phyloP scores from a whole-genome alignment of 2,797 vertebrate species.

The Tauraco hartlaubi region DNA sequence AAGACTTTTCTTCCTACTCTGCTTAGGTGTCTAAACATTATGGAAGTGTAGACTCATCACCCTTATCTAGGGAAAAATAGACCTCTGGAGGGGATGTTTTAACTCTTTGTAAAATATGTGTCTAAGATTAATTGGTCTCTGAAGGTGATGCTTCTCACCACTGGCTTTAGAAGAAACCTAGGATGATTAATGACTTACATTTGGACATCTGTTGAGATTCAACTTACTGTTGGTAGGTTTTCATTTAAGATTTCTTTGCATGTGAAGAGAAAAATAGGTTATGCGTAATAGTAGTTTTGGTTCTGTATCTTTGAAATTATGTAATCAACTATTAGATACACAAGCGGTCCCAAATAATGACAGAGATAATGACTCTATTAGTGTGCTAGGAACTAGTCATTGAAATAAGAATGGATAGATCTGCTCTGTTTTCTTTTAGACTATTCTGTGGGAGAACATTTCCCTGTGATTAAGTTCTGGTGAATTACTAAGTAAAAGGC shows the following conservation, averaged over 20 bases:
- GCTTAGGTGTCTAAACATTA: neutral
- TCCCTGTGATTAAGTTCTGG: neutral
- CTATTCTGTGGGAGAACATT: neutral
- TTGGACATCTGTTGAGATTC: neutral
- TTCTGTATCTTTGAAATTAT: neutral
- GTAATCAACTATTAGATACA: neutral
- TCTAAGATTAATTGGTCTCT: neutral
- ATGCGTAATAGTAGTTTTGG: neutral
- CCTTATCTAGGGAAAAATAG: neutral
- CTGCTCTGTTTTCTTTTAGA: neutral
- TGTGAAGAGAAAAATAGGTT: neutral
- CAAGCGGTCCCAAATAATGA: neutral
- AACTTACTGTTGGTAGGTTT: neutral
- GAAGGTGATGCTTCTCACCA: neutral
- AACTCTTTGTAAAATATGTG: neutral
- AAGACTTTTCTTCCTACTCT: neutral
- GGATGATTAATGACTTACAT: neutral
- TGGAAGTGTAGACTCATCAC: neutral
- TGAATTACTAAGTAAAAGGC: neutral
- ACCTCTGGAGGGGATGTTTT: neutral
- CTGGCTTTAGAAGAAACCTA: neutral
- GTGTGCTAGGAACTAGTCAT: neutral
- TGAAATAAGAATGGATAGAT: neutral
- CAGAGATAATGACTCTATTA: neutral
- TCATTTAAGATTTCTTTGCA: neutral